These are phyloP conservation scores for Cynaeus angustus DNA, from an alignment of 2,888 invertebrate species.

Conservation along the genomic window DNA sequence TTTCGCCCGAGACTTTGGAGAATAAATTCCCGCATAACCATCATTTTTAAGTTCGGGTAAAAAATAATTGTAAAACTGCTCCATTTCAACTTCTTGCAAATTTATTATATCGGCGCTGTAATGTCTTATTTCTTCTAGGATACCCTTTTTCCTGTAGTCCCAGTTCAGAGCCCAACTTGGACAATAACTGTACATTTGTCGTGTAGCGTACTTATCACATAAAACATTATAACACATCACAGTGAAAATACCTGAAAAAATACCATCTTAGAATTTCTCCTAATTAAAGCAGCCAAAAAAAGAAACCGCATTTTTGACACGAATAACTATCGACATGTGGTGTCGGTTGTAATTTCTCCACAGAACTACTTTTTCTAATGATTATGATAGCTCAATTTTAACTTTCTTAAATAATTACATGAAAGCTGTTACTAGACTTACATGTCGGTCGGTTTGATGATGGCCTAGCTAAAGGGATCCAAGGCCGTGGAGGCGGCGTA, in stretches of 20 bases:
- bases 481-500: conserved; percentile 94
- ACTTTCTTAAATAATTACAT: conserved; percentile 8
- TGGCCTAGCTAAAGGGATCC: conserved; percentile 94
- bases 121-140: conserved; percentile 96
- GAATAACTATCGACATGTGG: no score
- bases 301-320: no score
- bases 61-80: conserved; percentile 98
- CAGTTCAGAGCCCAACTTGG: conserved; percentile 99
- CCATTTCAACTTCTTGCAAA: conserved; percentile 97
- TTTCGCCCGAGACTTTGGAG: conserved; percentile 98
- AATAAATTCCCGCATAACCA: conserved; percentile 96
- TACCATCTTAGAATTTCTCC: conserved; percentile 1
- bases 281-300: no score
- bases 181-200: conserved; percentile 99
- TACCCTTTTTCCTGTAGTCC: conserved; percentile 98
- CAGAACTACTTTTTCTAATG: background rate
- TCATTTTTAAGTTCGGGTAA: conserved; percentile 93
- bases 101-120: conserved; percentile 98
- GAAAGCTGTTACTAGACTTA: conserved; percentile 74
- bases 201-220: conserved; percentile 98
- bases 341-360: background rate
- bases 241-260: conserved; percentile 89
- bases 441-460: conserved; percentile 92
- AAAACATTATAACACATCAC: conserved; percentile 99
- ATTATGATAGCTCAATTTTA: background rate